Evolutionary conservation across 2,797 vertebrate genomes (phyloP).

Genomic region (Cygnus olor): DNA sequence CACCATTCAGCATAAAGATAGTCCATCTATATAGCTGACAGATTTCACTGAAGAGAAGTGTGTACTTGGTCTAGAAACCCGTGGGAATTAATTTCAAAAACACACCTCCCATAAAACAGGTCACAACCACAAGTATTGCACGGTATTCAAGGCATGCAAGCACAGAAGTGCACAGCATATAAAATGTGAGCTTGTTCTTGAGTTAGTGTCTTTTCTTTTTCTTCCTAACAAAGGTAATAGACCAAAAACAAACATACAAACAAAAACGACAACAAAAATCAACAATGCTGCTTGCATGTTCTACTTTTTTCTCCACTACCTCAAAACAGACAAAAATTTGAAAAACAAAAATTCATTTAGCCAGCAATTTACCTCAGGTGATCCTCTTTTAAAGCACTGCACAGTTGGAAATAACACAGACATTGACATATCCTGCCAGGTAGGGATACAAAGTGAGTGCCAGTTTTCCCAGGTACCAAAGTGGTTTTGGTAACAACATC

Average conservation of each 20-base stretch:
- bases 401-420: not conserved
- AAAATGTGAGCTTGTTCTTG: not conserved
- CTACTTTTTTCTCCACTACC: not conserved
- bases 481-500: not conserved
- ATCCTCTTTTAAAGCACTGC: not conserved
- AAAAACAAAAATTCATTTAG: not conserved
- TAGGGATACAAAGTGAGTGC: not conserved
- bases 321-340: not conserved
- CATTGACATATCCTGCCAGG: not conserved
- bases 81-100: not conserved
- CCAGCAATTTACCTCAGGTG: not conserved
- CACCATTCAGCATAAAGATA: not conserved
- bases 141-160: not conserved
- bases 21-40: not conserved
- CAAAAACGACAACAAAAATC: too few species aligned
- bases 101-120: not conserved
- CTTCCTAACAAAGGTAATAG: not conserved
- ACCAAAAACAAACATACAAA: too few species aligned
- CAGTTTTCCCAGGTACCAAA: not conserved
- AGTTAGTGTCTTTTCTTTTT: not conserved
- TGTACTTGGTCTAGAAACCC: not conserved
- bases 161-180: not conserved
- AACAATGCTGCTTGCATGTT: not conserved
- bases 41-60: not conserved
- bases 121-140: not conserved